Evolutionary conservation across 2,797 vertebrate species (phyloP).

Genomic region (Coilia nasus): DNA sequence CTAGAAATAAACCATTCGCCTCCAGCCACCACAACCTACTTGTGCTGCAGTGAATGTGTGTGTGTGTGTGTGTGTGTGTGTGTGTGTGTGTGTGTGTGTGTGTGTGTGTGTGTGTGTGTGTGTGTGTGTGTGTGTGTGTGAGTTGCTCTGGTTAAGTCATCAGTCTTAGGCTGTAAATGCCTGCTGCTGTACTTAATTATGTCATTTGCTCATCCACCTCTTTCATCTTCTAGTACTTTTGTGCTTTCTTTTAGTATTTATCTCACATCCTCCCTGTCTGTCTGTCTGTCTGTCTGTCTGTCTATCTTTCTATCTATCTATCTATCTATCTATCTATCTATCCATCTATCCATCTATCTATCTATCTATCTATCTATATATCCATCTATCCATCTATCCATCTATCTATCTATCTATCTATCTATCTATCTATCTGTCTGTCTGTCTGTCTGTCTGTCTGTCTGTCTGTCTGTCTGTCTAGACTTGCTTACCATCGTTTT

Average conservation of each 20-base stretch:
- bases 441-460: neutral
- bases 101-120: neutral
- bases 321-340: neutral
- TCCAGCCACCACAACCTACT: neutral
- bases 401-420: too few relatives aligned
- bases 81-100: neutral
- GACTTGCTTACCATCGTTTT: neutral
- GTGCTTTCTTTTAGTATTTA: neutral
- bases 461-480: neutral
- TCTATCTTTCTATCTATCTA: neutral
- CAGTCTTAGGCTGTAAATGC: neutral
- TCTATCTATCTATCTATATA: too few relatives aligned
- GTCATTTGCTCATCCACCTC: neutral
- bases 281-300: neutral
- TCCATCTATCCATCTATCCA: too few relatives aligned
- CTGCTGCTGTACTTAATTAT: neutral
- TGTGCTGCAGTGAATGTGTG: neutral
- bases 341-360: too few relatives aligned
- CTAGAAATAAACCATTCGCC: constrained; percentile 5
- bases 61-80: constrained; percentile 3
- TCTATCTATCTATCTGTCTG: too few relatives aligned
- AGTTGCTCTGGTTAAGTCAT: neutral
- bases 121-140: too few relatives aligned
- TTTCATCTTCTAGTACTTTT: constrained; percentile 31
- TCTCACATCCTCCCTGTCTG: neutral